Evolutionary conservation across 1,140 invertebrate species (phyloP).

Genomic region (Ostrea denselamellosa): DNA sequence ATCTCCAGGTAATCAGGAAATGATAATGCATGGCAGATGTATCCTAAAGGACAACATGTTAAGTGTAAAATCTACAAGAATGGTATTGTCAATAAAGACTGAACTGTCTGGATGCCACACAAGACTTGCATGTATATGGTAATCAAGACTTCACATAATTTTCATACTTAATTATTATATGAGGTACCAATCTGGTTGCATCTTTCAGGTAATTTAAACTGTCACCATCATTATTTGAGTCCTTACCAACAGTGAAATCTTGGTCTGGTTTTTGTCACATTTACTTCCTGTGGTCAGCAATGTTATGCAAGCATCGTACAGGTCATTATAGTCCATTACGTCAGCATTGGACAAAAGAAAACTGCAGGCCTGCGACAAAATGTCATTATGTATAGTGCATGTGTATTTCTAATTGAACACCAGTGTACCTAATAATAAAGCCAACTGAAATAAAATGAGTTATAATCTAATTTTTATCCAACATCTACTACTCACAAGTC

Average conservation of each 20-base stretch:
- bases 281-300: slow-evolving; percentile 81
- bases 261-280: slow-evolving; percentile 74
- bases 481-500: slow-evolving; percentile 83
- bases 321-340: slow-evolving; percentile 91
- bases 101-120: no score
- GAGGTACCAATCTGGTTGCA: no score
- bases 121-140: no score
- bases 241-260: slow-evolving; percentile 75
- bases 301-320: slow-evolving; percentile 92
- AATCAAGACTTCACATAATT: no score
- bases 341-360: slow-evolving; percentile 94
- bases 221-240: neutral
- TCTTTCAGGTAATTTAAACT: no score
- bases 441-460: neutral
- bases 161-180: no score
- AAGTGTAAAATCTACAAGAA: no score
- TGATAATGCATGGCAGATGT: slow-evolving; percentile 94
- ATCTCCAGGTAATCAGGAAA: slow-evolving; percentile 91
- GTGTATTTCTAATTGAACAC: neutral
- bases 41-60: slow-evolving; percentile 79
- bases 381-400: neutral
- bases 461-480: neutral
- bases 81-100: no score
- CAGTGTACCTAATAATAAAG: neutral
- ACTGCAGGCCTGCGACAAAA: slow-evolving; percentile 86